Evolutionary conservation across 2,888 invertebrate species (phyloP).

Genomic region (Leptopterna dolabrata): DNA sequence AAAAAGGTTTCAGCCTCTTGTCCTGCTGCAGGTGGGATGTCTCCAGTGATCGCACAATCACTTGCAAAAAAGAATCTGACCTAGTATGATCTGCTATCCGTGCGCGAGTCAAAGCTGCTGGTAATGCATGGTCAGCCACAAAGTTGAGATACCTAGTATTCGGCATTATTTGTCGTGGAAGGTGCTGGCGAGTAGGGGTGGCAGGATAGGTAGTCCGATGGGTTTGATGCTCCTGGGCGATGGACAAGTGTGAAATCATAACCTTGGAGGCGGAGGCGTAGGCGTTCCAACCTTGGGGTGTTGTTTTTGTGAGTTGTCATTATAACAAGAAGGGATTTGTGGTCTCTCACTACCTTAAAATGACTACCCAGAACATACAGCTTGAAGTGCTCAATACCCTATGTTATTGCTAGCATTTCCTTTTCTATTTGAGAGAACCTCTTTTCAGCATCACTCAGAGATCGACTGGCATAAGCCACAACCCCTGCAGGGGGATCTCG

Average conservation of each 20-base stretch:
- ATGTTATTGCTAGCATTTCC: not conserved
- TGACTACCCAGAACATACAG: not conserved
- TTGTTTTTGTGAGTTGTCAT: not conserved
- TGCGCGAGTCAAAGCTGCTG: not conserved
- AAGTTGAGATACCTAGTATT: not conserved
- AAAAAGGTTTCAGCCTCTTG: not conserved
- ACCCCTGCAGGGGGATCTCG: not conserved
- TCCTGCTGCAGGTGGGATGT: not conserved
- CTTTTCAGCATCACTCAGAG: not conserved
- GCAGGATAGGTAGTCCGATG: not conserved
- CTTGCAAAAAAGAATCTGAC: not conserved
- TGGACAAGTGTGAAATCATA: conserved; percentile 11
- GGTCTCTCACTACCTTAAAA: not conserved
- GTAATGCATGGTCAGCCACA: not conserved
- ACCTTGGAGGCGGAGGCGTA: not conserved
- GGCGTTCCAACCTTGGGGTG: not conserved
- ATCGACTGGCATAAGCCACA: not conserved
- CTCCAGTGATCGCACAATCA: not conserved
- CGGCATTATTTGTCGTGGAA: not conserved
- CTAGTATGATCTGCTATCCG: not conserved
- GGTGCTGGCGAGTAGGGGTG: not conserved
- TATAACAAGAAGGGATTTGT: not conserved
- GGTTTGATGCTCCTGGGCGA: conserved; percentile 18
- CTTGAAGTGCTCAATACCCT: not conserved
- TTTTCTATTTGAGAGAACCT: not conserved